Evolutionary conservation across 2,113 vertebrate genomes (phyloP).

Genomic region (Opisthocomus hoazin): DNA sequence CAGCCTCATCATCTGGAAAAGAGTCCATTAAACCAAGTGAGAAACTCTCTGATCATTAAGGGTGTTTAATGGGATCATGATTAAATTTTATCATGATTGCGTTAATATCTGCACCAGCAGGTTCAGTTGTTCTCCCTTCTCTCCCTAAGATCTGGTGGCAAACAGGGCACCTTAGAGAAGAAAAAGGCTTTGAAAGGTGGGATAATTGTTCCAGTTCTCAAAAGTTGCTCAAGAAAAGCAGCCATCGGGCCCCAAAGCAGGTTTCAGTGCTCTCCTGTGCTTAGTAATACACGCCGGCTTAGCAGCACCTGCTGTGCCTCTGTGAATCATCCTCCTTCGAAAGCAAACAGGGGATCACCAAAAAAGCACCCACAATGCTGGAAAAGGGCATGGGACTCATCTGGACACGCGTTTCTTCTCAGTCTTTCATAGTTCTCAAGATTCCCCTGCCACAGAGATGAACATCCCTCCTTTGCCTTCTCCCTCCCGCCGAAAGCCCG

Average conservation of each 20-base stretch:
- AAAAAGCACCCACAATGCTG: not conserved
- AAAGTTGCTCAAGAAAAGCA: not conserved
- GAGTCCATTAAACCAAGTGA: constrained; percentile 6
- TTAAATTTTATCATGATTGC: not conserved
- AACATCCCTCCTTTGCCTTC: not conserved
- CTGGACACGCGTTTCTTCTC: not conserved
- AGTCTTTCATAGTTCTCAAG: not conserved
- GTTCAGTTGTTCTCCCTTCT: not conserved
- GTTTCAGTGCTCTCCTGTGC: not conserved
- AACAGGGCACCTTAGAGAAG: not conserved
- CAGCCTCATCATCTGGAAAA: not conserved
- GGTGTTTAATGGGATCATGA: constrained; percentile 1
- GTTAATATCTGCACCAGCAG: not conserved
- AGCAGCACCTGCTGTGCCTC: not conserved
- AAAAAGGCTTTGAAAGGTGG: not conserved
- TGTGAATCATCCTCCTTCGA: not conserved
- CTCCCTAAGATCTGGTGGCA: not conserved
- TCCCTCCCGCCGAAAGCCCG: rapidly evolving
- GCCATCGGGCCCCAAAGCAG: rapidly evolving
- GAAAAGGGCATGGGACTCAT: not conserved
- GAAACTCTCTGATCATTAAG: constrained; percentile 3
- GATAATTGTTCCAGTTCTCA: not conserved
- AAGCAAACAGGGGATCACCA: not conserved
- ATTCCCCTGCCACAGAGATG: not conserved
- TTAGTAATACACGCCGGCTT: rapidly evolving